These are phyloP conservation scores for Peromyscus californicus DNA, from an alignment of 2,113 vertebrate species.

Conservation along the genomic window DNA sequence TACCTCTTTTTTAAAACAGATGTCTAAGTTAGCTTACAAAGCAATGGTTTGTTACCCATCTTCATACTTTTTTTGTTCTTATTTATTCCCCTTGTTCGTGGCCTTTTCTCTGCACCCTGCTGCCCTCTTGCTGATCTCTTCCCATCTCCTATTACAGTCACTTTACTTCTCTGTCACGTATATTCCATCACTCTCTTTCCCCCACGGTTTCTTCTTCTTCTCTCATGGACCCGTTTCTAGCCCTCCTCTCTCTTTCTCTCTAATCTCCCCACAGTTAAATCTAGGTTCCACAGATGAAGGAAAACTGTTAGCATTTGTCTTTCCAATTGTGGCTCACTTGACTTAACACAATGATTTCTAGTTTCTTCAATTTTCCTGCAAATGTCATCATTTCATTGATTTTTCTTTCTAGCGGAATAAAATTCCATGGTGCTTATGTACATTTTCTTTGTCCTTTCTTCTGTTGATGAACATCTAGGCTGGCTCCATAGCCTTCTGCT, in stretches of 20 bases:
- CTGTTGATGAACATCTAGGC: background rate
- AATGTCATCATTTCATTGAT: background rate
- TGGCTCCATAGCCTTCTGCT: background rate
- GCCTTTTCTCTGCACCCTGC: background rate
- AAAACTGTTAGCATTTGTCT: background rate
- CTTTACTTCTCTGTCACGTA: background rate
- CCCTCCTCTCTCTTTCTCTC: background rate
- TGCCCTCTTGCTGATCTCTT: background rate
- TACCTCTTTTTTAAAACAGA: background rate
- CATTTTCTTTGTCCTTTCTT: background rate
- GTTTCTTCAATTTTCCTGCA: background rate
- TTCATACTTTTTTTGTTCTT: background rate
- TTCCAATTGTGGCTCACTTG: background rate
- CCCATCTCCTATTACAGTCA: background rate
- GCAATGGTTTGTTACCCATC: background rate
- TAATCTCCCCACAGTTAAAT: background rate
- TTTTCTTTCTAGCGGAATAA: background rate
- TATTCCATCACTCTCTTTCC: too few relatives aligned
- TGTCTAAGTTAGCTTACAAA: background rate
- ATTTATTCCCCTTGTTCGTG: background rate
- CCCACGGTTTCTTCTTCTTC: background rate
- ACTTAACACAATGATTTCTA: background rate
- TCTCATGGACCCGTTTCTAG: background rate
- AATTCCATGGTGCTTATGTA: background rate
- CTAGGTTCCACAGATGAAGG: background rate